Base-by-base conservation (phyloP, 2,797 vertebrate species). In the Cirrhinus molitorella region DNA sequence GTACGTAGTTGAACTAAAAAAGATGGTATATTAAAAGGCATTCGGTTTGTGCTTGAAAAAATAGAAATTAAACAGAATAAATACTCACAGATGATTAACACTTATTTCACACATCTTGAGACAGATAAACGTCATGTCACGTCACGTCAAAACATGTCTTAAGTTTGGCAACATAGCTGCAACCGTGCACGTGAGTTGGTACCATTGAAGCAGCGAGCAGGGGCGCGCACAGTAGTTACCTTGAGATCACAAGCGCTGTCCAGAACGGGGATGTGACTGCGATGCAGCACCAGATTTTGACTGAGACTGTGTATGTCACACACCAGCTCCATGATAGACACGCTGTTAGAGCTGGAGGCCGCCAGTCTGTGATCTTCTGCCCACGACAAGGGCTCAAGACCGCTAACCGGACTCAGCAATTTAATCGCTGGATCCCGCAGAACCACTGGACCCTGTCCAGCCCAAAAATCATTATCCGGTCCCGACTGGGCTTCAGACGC, bases 361-460 rank as follows among this genome's bases (percentile, higher is more conserved):
- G 97, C 95, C 83, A 99, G 93, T 75, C 97, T 95, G 93, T 98
- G 97, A 16, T 99, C 98, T 88, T 97, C 95, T 0, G 98, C 97
- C 98, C 98, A 99, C 55, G 92, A 84, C 72, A 99, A 93, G 37
- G 97, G 97, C 91, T 97, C 96, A 88, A 95, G 59, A 23, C 97
- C 97, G 91, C 95, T 96, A 19, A 96, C 95, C 0, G 96, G 89
- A 9, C 96, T 91, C 85, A 96, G 85, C 81, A 99, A 93, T 83
- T 90, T 89, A 53, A 98, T 93, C 6, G 92, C 94, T 10, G 97
- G 97, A 0, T 98, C 96, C 65, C 97, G 92, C 81, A 93, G 92
- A 8, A 91, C 90, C 49, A 94, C 92, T 47, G 94, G 91, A 4
- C 70, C 90, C n/a, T 90, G 81, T 2, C 87, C 87, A 17, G 92